These are phyloP conservation scores for Gavia stellata DNA, from an alignment of 2,113 vertebrate species.

Conservation along the genomic window DNA sequence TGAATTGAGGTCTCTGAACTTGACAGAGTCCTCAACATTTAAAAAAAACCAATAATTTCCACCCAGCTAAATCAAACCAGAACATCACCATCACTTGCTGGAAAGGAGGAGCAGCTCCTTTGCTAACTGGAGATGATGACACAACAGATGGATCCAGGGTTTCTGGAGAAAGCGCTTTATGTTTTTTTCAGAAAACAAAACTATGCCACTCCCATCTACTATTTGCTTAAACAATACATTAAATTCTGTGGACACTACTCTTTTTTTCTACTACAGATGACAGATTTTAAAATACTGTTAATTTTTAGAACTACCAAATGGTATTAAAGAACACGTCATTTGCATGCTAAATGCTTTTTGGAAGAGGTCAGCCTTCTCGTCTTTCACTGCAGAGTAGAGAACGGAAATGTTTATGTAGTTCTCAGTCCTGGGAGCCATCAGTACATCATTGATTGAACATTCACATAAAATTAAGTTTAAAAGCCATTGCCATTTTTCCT, in stretches of 20 bases:
- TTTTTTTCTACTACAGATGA: background rate
- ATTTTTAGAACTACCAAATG: background rate
- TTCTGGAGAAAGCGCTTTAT: background rate
- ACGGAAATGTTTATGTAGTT: background rate
- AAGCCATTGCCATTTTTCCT: background rate
- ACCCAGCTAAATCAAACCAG: background rate
- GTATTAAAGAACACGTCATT: background rate
- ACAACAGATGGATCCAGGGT: background rate
- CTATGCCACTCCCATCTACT: background rate
- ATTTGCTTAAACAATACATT: background rate
- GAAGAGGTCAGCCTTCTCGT: background rate
- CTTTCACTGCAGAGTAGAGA: background rate
- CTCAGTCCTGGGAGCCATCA: background rate
- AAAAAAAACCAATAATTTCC: background rate
- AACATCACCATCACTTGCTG: background rate
- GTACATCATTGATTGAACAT: background rate
- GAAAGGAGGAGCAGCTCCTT: background rate
- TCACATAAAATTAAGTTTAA: background rate
- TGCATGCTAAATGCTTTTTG: background rate
- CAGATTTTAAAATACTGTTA: background rate
- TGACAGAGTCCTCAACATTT: background rate
- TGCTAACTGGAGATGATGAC: background rate
- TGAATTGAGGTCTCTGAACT: background rate
- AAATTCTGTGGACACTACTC: background rate
- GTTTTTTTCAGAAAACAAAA: background rate